Percentiles rank a stretch among this genome's conserved stretches.
phyloP scores from a whole-genome alignment of 2,797 vertebrate genomes.

The Scleropages formosus region DNA sequence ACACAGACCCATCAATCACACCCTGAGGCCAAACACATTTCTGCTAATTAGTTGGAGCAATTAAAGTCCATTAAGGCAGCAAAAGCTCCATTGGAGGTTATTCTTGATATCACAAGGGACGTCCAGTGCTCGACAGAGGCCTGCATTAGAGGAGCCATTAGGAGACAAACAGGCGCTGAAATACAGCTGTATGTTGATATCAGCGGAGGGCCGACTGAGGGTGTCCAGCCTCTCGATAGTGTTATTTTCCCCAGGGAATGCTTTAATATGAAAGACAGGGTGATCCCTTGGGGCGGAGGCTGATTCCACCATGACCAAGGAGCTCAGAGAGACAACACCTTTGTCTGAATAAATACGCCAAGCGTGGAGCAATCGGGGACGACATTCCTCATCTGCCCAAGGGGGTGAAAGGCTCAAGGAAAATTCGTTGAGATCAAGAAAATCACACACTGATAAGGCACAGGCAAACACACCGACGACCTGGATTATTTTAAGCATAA shows the following conservation, averaged over 20 bases:
- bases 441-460: no score
- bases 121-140: neutral
- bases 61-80: slow-evolving; percentile 7
- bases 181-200: no score
- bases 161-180: neutral
- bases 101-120: neutral
- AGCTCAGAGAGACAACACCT: no score
- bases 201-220: no score
- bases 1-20: slow-evolving; percentile 7
- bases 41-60: slow-evolving; percentile 13
- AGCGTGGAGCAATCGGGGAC: neutral
- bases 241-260: no score
- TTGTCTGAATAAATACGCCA: no score
- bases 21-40: slow-evolving; percentile 6
- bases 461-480: no score
- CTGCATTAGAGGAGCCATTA: neutral
- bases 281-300: no score
- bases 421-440: slow-evolving; percentile 2
- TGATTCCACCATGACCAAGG: no score
- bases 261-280: no score
- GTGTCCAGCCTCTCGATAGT: no score
- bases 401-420: neutral
- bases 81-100: neutral
- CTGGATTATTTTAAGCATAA: no score
- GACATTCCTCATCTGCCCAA: neutral